Base-by-base conservation (phyloP, 30 jellyfish, hydroid and myxozoan species). In the Rhopilema esculentum region DNA sequence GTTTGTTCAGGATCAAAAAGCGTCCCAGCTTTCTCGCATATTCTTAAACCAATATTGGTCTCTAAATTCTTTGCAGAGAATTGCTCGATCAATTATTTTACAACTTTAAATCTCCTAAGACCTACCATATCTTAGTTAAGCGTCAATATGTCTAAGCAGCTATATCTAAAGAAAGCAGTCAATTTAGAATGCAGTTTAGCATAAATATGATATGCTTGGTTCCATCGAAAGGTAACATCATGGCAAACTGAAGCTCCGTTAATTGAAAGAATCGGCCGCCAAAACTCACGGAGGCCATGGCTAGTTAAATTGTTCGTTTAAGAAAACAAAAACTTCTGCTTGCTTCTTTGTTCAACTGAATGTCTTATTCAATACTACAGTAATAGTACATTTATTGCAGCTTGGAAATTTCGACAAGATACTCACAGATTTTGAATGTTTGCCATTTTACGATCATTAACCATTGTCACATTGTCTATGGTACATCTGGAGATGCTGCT, bases 371-470 rank as follows among this genome's bases (percentile, higher is more conserved):
- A 40, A 40, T 12, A 2, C 57, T 12, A 40, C n/a, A 40, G 57
- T 40, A 2, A 40, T 40, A 40, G 6, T 40, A 6, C 9, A 40
- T 12, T 6, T 40, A 12, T 12, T 40, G 12, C 12, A 2, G 57
- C 6, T 40, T 2, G 12, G 12, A 40, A 40, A 40, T 40, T n/a
- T n/a, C 9, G 12, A 40, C 6, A 40, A 25, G 0, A 31, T 24
- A 80, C 90, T 80, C 64, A 80, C 90, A 80, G 48, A 27, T 50
- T 80, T 17, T 27, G 73, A 9, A 80, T 16, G 27, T 32, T 65
- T 21, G 68, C 6, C 22, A 66, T 19, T 12, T 19, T 53, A 62
- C 63, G 57, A 20, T 24, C 26, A 9, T 17, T 40, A 69, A 80
- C 27, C 19, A 62, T 74, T 4, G 65, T 66, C 12, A 6, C 57